phyloP scores from a whole-genome alignment of 2,888 invertebrate species.

The Phrixothrix hirtus region DNA sequence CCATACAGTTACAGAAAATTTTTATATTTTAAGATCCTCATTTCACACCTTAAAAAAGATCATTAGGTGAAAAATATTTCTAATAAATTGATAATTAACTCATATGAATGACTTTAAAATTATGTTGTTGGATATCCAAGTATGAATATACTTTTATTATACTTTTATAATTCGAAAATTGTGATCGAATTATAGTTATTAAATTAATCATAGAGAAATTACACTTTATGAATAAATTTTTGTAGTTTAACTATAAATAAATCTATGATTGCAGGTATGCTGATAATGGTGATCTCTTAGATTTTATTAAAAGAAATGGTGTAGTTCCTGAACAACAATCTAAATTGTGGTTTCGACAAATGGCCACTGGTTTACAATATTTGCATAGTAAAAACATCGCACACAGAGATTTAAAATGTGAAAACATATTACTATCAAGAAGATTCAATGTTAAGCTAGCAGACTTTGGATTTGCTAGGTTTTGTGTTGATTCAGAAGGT shows the following conservation, averaged over 20 bases:
- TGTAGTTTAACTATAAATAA: too few species aligned
- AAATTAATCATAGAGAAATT: neutral
- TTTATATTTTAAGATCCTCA: too few species aligned
- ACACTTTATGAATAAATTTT: neutral
- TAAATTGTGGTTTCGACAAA: conserved; percentile 84
- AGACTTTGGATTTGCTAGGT: conserved; percentile 92
- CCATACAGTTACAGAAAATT: too few species aligned
- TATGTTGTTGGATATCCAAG: too few species aligned
- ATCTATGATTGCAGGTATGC: conserved; percentile 73
- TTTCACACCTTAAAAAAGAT: too few species aligned
- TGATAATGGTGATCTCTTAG: conserved; percentile 86
- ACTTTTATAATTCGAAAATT: too few species aligned
- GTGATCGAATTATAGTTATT: too few species aligned
- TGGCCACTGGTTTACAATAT: conserved; percentile 81
- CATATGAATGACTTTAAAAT: too few species aligned
- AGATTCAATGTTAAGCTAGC: conserved; percentile 88
- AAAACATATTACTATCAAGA: conserved; percentile 83
- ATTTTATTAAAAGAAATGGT: conserved; percentile 79
- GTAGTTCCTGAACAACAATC: conserved; percentile 78
- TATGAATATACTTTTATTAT: too few species aligned
- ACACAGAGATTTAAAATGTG: conserved; percentile 92
- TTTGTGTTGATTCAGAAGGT: conserved; percentile 73
- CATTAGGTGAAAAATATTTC: too few species aligned
- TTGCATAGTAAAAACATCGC: conserved; percentile 83
- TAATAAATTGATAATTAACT: too few species aligned